Evolutionary conservation across 2,113 vertebrate species (phyloP).

Genomic region (Eclectus roratus): DNA sequence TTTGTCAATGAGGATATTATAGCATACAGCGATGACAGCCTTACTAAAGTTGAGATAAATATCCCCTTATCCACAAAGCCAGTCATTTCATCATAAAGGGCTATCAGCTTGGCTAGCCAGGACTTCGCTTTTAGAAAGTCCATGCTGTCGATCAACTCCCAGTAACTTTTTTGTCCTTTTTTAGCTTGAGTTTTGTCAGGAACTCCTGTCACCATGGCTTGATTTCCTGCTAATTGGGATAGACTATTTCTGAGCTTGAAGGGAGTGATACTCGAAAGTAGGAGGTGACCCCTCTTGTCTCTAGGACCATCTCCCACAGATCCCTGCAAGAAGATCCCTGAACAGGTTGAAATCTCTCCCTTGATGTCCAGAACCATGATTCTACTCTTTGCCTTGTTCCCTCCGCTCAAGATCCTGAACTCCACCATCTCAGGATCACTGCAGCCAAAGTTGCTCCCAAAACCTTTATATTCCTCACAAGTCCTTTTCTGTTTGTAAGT

Average conservation of each 20-base stretch:
- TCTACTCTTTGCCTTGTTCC: background rate
- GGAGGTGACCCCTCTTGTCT: background rate
- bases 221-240: background rate
- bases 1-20: background rate
- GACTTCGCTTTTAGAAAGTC: background rate
- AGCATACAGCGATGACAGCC: background rate
- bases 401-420: background rate
- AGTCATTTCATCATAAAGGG: background rate
- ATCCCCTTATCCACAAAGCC: background rate
- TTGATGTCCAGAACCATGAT: background rate
- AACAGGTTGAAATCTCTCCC: background rate
- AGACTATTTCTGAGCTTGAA: background rate
- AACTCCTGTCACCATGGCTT: background rate
- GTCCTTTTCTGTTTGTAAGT: background rate
- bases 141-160: background rate
- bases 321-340: background rate
- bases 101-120: background rate
- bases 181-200: background rate
- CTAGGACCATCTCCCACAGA: background rate
- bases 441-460: background rate
- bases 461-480: background rate
- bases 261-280: background rate
- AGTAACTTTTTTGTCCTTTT: background rate
- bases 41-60: background rate
- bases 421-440: background rate